Evolutionary conservation across 2,113 vertebrate genomes (phyloP).

Genomic region (Marmota flaviventris): DNA sequence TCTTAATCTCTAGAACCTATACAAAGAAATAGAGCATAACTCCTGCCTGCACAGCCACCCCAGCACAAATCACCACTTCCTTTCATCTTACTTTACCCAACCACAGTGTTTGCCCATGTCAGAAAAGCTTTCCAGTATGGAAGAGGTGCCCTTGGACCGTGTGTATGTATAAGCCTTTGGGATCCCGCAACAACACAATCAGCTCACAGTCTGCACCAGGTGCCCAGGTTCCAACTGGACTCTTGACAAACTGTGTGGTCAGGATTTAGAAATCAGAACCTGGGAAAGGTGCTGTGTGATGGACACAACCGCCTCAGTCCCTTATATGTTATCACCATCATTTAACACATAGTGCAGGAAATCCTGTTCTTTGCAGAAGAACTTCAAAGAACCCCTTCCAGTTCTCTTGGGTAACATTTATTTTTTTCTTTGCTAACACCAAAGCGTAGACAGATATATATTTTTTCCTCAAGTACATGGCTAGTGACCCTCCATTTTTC

Average conservation of each 20-base stretch:
- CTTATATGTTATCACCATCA: conserved; percentile 74
- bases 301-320: conserved; percentile 42
- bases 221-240: conserved; percentile 67
- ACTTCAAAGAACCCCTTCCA: conserved; percentile 61
- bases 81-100: conserved; percentile 45
- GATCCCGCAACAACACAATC: background rate
- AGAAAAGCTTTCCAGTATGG: background rate
- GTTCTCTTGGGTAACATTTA: conserved; percentile 51
- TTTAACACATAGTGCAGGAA: conserved; percentile 70
- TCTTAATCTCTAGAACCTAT: background rate
- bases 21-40: background rate
- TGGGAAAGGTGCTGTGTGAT: conserved; percentile 56
- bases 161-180: background rate
- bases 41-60: background rate
- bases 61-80: background rate
- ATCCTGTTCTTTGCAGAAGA: conserved; percentile 74
- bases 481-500: conserved; percentile 52
- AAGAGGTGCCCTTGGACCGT: background rate
- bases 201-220: conserved; percentile 58
- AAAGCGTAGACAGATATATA: conserved; percentile 55
- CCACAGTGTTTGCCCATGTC: conserved; percentile 29
- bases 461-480: conserved; percentile 55
- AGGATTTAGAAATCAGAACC: conserved; percentile 74
- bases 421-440: conserved; percentile 64
- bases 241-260: conserved; percentile 72